phyloP scores from a whole-genome alignment of 1,140 invertebrate genomes.

The Cotesia vestalis region DNA sequence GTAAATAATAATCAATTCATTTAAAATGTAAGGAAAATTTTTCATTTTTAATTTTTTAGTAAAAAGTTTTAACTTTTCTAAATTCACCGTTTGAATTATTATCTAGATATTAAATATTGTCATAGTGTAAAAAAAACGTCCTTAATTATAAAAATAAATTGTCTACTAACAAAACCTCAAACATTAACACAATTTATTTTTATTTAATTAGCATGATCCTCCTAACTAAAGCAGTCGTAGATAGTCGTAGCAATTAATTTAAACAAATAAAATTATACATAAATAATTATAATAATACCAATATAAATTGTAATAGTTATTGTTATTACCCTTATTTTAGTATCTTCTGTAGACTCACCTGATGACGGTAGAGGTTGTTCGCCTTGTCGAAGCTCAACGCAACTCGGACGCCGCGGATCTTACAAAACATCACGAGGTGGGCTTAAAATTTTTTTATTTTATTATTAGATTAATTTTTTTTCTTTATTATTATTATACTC shows the following conservation, averaged over 20 bases:
- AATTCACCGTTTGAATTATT: too few relatives aligned
- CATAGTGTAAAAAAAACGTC: too few relatives aligned
- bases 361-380: constrained; percentile 81
- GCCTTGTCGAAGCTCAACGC: constrained; percentile 74
- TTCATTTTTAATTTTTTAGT: too few relatives aligned
- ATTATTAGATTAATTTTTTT: constrained; percentile 18
- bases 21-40: too few relatives aligned
- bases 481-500: background rate
- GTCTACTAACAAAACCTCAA: too few relatives aligned
- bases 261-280: background rate
- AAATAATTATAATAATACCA: background rate
- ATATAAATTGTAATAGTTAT: constrained; percentile 53
- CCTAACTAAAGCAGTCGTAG: background rate
- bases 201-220: too few relatives aligned
- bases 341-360: constrained; percentile 77
- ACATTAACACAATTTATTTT: too few relatives aligned
- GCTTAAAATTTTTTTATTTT: constrained; percentile 50
- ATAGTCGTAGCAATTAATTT: constrained; percentile 1
- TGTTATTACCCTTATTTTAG: constrained; percentile 60
- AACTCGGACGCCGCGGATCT: constrained; percentile 80
- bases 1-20: too few relatives aligned
- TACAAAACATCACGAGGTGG: constrained; percentile 86
- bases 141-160: too few relatives aligned
- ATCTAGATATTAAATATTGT: too few relatives aligned
- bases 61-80: too few relatives aligned